phyloP scores from a whole-genome alignment of 2,888 invertebrate species.

The Stenolophus ochropezus region DNA sequence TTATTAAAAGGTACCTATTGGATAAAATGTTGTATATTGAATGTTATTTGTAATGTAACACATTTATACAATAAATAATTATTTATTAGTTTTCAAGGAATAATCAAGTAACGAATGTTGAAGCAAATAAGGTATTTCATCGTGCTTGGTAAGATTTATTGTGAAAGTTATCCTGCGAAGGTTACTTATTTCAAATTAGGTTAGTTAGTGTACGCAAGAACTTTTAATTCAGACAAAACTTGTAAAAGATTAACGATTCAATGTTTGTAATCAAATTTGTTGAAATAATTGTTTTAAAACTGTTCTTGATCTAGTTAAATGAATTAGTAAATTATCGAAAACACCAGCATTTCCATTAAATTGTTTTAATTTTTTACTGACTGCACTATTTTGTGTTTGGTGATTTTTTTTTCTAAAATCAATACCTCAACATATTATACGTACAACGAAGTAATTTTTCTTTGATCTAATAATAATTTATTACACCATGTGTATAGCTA shows the following conservation, averaged over 20 bases:
- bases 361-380: not conserved
- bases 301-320: not conserved
- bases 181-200: constrained; percentile 1
- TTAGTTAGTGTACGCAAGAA: constrained; percentile 8
- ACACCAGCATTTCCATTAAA: not conserved
- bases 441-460: not conserved
- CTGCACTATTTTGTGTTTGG: not conserved
- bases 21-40: too few species aligned
- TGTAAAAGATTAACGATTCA: not conserved
- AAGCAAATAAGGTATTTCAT: not conserved
- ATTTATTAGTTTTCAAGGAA: too few species aligned
- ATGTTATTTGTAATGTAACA: too few species aligned
- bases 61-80: too few species aligned
- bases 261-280: constrained; percentile 20
- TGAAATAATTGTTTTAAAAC: constrained; percentile 10
- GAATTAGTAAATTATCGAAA: not conserved
- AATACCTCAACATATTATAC: not conserved
- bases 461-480: constrained; percentile 21
- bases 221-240: constrained; percentile 25
- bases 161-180: not conserved
- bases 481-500: not conserved
- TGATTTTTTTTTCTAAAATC: not conserved
- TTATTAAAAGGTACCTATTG: too few species aligned
- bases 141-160: not conserved
- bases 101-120: not conserved